Percentiles rank a stretch among this genome's conserved stretches.
These are phyloP conservation scores for Ostrea edulis DNA, from an alignment of 1,140 invertebrate genomes.

Conservation along the genomic window DNA sequence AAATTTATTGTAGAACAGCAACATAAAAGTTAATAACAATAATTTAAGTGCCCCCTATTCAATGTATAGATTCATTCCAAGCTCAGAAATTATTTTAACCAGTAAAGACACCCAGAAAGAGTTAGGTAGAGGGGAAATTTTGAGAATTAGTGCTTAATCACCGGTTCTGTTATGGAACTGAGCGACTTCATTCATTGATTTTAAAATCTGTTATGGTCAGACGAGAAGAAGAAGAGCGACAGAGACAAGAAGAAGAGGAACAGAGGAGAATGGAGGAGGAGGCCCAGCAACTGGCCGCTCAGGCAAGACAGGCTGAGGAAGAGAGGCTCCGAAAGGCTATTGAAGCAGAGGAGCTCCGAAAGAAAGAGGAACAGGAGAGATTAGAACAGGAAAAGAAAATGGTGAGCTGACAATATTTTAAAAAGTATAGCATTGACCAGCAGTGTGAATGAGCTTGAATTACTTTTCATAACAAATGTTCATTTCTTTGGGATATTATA, in stretches of 20 bases:
- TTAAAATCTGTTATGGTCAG: constrained; percentile 54
- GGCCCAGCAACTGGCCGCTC: constrained; percentile 67
- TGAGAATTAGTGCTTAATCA: no score
- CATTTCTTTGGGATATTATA: no score
- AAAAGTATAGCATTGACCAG: background rate
- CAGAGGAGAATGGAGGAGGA: constrained; percentile 72
- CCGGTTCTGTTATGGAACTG: background rate
- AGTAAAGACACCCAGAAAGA: no score
- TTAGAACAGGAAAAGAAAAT: constrained; percentile 67
- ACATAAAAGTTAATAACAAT: no score
- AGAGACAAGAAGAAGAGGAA: constrained; percentile 73
- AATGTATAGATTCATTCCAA: no score
- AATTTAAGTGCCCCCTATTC: no score
- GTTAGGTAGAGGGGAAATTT: no score
- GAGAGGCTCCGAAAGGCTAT: constrained; percentile 74
- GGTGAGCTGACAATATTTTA: constrained; percentile 52
- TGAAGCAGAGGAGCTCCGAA: constrained; percentile 73
- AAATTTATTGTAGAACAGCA: no score
- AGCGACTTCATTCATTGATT: no score
- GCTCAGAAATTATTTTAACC: no score
- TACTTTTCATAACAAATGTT: no score
- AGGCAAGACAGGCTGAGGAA: constrained; percentile 71
- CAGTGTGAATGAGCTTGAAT: no score
- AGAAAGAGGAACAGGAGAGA: constrained; percentile 73
- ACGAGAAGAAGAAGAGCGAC: constrained; percentile 70